Evolutionary conservation across 2,888 invertebrate genomes (phyloP), one percentile per base, ranked within the genome.

Genomic region (Limnephilus auricula): DNA sequence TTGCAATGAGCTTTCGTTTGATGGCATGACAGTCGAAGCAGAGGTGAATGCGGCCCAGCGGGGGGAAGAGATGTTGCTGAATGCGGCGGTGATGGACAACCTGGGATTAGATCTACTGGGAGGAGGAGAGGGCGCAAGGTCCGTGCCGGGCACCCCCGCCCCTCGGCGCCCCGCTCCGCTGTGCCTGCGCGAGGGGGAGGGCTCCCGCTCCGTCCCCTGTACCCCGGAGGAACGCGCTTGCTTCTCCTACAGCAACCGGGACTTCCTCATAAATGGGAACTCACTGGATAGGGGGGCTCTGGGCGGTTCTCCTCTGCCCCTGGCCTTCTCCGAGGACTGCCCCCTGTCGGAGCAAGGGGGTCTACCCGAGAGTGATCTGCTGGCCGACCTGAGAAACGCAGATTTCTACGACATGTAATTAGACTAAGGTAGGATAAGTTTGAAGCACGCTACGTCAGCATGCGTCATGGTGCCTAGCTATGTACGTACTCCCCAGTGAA

Each of bases 161-260:
- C 95, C 78, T 93, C 89, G 92, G 93, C 93, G 93, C 93, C 92
- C 93, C 93, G 93, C 93, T 94, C 84, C 95, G n/a, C 94, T 95
- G 80, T 92, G 95, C 80, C 95, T 95, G 93, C 93, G 95, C 2
- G 93, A 95, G 96, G 96, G 93, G 96, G 96, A 80, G 45, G 87
- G 87, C 32, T 97, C 97, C 25, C 97, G 97, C 94, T 98, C 98
- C 0, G 98, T 98, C 95, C 98, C 98, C 37, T 97, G 97, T 2
- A 97, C 97, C 31, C 98, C 98, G 30, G 96, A 97, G 93, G 96
- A 95, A 45, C 94, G 95, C 89, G 95, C 95, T 93, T 96, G 96
- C 83, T 97, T 97, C 93, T 96, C 96, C 92, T 97, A 97, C 94
- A 97, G 96, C 92, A 96, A 96, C 93, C 94, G 96, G 93, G 97